Base-by-base conservation (phyloP, 2,888 invertebrate species). In the Phyllotreta cruciferae region DNA sequence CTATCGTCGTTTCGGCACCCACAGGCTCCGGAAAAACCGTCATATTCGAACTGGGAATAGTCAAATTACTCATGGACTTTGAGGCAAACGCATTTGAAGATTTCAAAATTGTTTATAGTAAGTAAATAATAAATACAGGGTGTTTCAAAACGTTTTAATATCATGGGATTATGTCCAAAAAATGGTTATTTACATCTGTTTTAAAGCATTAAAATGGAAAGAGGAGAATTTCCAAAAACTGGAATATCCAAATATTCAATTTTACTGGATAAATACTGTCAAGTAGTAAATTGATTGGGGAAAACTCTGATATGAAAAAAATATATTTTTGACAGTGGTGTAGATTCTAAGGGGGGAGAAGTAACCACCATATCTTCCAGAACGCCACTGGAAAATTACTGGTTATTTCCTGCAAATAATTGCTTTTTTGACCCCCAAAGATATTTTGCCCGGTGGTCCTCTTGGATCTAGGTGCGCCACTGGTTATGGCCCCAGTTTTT, bases 1-100 rank as follows among this genome's bases (percentile, higher is more conserved):
- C 91, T 0, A 77, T 93, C 64, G 90, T 91, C 6, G 84, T 93
- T 1, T 88, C 90, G 66, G 90, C 93, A 0, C 93, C 93, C 0
- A 93, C 93, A 3, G 93, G 92, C 1, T 91, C 92, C 1, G 93
- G 93, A 1, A 93, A 93, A 81, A 93, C 93, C 0, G 89, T 86
- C 14, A 81, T 92, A n/a, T 92, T 93, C 80, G 93, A 93, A 83
- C 82, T 93, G 79, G 91, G 92, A 0, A 88, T 93, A 62, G 82
- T 91, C 0, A 84, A 87, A 61, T 77, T 90, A 37, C 78, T 92
- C 5, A 86, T 86, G 80, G 81, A 84, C 41, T 74, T 84, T 42
- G 84, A 85, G 68, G 81, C 81, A 14, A 79, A 75, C 47, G 74
- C 80, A 14, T 37, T 41, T 37, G 35, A 45, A 1, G 79, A 77